Evolutionary conservation across 2,113 vertebrate genomes (phyloP).

Genomic region (Heterocephalus glaber): DNA sequence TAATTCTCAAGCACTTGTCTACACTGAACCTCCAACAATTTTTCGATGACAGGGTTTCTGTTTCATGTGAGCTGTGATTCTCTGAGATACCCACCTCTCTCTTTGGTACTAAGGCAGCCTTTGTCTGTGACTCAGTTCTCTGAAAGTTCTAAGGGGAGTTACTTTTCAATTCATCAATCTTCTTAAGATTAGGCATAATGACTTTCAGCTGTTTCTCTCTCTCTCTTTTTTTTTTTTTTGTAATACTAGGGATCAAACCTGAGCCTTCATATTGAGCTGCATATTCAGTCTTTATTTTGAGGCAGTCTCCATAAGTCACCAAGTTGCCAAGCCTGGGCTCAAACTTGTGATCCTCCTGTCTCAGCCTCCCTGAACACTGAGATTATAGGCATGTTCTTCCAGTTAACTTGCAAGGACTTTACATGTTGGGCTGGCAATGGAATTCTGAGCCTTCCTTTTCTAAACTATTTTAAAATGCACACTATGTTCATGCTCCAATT

Average conservation of each 20-base stretch:
- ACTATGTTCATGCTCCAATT: neutral
- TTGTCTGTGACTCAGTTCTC: neutral
- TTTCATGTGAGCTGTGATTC: neutral
- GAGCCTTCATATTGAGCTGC: too few species aligned
- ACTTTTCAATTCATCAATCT: neutral
- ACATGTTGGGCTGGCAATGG: neutral
- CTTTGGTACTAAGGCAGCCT: neutral
- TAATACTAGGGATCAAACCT: too few species aligned
- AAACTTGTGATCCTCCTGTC: too few species aligned
- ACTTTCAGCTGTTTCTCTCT: neutral
- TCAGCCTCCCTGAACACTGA: too few species aligned
- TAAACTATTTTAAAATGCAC: neutral
- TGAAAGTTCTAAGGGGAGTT: neutral
- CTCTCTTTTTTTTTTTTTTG: too few species aligned
- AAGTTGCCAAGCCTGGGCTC: too few species aligned
- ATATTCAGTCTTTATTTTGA: too few species aligned
- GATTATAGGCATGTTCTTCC: too few species aligned
- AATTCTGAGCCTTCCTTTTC: neutral
- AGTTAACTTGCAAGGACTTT: neutral
- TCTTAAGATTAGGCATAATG: neutral
- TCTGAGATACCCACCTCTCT: neutral
- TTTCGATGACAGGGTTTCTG: neutral
- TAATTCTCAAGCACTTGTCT: neutral
- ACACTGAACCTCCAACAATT: neutral
- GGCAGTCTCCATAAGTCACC: too few species aligned